phyloP scores from a whole-genome alignment of 1,140 invertebrate species.

The Rhyzopertha dominica region DNA sequence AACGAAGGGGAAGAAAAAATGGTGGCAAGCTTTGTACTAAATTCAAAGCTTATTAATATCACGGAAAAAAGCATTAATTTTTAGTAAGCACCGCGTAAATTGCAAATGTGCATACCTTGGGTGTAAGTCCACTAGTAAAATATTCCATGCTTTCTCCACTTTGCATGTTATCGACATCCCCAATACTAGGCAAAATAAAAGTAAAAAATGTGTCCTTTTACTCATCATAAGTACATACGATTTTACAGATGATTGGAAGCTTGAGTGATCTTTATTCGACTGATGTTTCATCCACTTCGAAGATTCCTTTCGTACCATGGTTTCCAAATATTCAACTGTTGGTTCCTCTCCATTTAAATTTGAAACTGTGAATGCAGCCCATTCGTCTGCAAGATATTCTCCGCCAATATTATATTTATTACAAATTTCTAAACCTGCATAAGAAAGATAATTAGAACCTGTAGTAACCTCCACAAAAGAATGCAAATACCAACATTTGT shows the following conservation, averaged over 20 bases:
- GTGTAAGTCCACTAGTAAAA: conserved; percentile 1
- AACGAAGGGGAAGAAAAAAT: conserved; percentile 34
- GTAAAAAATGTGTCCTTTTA: background rate
- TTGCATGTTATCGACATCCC: conserved; percentile 2
- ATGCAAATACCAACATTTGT: conserved; percentile 22
- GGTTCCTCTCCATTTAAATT: conserved; percentile 54
- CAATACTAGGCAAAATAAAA: conserved; percentile 16
- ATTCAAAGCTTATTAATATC: conserved; percentile 9
- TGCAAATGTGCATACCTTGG: conserved; percentile 19
- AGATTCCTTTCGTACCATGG: conserved; percentile 59
- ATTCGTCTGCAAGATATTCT: conserved; percentile 60
- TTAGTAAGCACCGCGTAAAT: background rate
- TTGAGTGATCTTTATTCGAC: conserved; percentile 2
- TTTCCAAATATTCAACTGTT: conserved; percentile 50
- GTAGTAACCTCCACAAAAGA: conserved; percentile 3
- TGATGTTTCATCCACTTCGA: conserved; percentile 43
- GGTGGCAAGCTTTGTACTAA: conserved; percentile 29
- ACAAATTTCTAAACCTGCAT: conserved; percentile 54
- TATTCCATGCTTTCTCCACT: conserved; percentile 1
- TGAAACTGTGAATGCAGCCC: conserved; percentile 61
- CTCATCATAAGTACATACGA: background rate
- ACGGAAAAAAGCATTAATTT: conserved; percentile 1
- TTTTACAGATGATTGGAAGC: background rate
- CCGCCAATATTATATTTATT: conserved; percentile 52
- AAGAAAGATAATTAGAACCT: conserved; percentile 17